Percentiles rank a stretch among this genome's conserved stretches.
phyloP scores from a whole-genome alignment of 2,113 vertebrate genomes.

The Prionailurus bengalensis region DNA sequence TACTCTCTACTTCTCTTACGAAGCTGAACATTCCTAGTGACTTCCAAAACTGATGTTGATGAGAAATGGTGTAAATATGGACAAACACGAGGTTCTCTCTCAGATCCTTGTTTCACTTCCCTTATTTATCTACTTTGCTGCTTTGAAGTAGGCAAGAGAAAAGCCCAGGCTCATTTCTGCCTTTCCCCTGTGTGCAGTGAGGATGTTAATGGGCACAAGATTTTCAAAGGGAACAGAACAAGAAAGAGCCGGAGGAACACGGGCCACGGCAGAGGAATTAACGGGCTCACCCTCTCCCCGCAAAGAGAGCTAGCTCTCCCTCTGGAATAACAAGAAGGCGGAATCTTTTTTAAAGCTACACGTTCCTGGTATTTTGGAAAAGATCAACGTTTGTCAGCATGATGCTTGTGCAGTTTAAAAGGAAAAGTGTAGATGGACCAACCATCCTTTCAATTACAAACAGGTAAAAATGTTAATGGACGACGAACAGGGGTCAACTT shows the following conservation, averaged over 20 bases:
- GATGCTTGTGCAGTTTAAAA: not conserved
- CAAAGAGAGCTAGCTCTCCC: not conserved
- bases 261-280: not conserved
- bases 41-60: not conserved
- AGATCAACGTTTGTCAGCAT: conserved; percentile 57
- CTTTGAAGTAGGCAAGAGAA: not conserved
- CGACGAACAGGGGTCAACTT: not conserved
- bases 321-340: not conserved
- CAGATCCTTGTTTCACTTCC: not conserved
- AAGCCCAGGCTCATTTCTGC: not conserved
- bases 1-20: not conserved
- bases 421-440: not conserved
- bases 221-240: not conserved
- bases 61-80: not conserved
- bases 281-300: not conserved
- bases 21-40: not conserved
- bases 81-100: not conserved
- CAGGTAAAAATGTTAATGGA: conserved; percentile 25
- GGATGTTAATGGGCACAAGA: not conserved
- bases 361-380: not conserved
- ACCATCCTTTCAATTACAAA: conserved; percentile 63
- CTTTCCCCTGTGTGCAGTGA: not conserved
- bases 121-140: not conserved
- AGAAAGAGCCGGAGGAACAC: not conserved
- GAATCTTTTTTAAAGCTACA: not conserved